phyloP scores from a whole-genome alignment of 2,888 invertebrate genomes.

The Leucoma salicis region DNA sequence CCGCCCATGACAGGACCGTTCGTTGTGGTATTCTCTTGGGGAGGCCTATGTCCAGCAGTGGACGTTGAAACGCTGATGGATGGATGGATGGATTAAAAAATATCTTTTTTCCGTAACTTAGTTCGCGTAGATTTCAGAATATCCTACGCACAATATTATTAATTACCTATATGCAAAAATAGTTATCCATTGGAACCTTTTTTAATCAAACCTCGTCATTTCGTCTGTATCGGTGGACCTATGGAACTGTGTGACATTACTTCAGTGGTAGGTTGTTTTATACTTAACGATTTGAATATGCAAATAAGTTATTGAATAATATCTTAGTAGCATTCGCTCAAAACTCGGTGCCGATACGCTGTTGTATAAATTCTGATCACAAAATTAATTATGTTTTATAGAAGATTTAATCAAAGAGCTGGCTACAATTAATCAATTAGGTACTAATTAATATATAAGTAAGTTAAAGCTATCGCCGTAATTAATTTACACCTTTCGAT shows the following conservation, averaged over 20 bases:
- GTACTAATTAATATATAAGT: conserved; percentile 54
- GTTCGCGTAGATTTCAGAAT: too few species aligned
- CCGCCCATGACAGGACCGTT: too few species aligned
- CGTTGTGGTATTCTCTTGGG: too few species aligned
- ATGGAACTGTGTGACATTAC: conserved; percentile 1
- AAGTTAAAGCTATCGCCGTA: conserved; percentile 57
- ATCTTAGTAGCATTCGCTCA: conserved; percentile 15
- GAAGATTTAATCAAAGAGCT: conserved; percentile 45
- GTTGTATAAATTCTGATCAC: conserved; percentile 28
- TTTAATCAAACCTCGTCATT: too few species aligned
- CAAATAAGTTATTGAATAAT: conserved; percentile 18
- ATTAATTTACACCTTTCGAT: conserved; percentile 69
- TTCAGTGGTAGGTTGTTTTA: conserved; percentile 10
- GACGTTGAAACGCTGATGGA: too few species aligned
- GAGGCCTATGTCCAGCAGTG: too few species aligned
- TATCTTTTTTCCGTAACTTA: too few species aligned
- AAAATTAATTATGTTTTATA: conserved; percentile 37
- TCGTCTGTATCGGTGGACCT: too few species aligned
- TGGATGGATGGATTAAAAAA: too few species aligned
- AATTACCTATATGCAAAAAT: too few species aligned
- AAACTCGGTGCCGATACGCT: conserved; percentile 6
- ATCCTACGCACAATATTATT: too few species aligned
- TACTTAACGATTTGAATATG: conserved; percentile 18
- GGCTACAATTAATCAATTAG: conserved; percentile 54
- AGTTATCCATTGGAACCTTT: too few species aligned